Conservation (phyloP, 2,797 vertebrate genomes). For the Sebastes flavidus region DNA sequence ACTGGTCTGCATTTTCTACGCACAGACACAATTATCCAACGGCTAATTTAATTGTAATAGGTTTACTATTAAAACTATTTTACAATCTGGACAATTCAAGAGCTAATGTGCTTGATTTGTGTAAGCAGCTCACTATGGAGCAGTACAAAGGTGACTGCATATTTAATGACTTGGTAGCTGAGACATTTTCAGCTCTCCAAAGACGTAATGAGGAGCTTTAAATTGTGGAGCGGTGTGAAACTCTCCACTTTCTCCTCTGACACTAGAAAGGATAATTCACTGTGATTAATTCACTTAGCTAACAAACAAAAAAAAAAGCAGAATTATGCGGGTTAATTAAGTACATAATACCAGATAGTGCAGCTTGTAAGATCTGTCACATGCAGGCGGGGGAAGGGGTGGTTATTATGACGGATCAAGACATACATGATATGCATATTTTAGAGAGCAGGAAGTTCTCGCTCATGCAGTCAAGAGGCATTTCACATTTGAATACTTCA, state of each 20-base stretch:
- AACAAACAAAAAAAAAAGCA: conserved; percentile 16
- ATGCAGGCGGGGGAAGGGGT: neutral
- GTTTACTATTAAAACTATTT: conserved; percentile 27
- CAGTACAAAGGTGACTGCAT: conserved; percentile 46
- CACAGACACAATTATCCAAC: conserved; percentile 1
- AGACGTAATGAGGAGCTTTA: conserved; percentile 49
- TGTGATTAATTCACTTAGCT: conserved; percentile 35
- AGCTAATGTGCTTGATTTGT: conserved; percentile 21
- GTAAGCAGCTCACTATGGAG: conserved; percentile 11
- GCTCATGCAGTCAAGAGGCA: conserved; percentile 24
- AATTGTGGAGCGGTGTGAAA: conserved; percentile 38
- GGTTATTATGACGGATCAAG: conserved; percentile 57
- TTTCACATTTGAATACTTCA: conserved; percentile 57
- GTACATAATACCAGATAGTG: conserved; percentile 6
- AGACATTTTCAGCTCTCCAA: conserved; percentile 60
- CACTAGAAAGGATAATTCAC: conserved; percentile 42
- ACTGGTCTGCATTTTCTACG: neutral
- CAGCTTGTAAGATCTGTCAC: conserved; percentile 24
- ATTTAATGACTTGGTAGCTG: conserved; percentile 65
- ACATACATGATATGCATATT: conserved; percentile 57
- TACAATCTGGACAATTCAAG: conserved; percentile 18
- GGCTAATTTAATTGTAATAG: conserved; percentile 21
- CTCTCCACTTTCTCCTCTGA: conserved; percentile 25
- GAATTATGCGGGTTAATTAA: conserved; percentile 19
- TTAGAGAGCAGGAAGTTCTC: conserved; percentile 30